Conservation (phyloP, 2,888 invertebrate species). For the Cecidostiba fungosa region DNA sequence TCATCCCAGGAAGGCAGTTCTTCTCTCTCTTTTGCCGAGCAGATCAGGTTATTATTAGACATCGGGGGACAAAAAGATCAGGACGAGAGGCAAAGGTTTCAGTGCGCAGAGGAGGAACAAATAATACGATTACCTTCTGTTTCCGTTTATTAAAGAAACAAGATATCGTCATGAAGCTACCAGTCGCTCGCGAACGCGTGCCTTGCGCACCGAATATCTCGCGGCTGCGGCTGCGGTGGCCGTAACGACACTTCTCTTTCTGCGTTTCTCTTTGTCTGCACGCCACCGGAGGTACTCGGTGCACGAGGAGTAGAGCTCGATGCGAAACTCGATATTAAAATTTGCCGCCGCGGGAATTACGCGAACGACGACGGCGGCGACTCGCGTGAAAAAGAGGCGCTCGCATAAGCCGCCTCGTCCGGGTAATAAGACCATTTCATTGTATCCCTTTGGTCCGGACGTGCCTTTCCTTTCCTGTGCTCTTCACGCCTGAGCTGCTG, state of each 20-base stretch:
- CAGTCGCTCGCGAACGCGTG: slow-evolving; percentile 63
- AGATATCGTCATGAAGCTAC: slow-evolving; percentile 73
- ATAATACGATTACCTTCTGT: slow-evolving; percentile 80
- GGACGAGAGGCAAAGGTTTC: slow-evolving; percentile 61
- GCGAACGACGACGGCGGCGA: slow-evolving; percentile 68
- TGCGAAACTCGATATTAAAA: slow-evolving; percentile 79
- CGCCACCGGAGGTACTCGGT: slow-evolving; percentile 64
- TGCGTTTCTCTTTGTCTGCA: slow-evolving; percentile 48
- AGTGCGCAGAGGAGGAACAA: slow-evolving; percentile 77
- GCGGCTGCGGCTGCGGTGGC: slow-evolving; percentile 40
- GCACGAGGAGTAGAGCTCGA: slow-evolving; percentile 73
- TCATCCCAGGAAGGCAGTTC: slow-evolving; percentile 38
- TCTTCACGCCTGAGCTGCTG: background rate
- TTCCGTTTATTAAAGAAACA: slow-evolving; percentile 81
- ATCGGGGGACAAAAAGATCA: slow-evolving; percentile 57
- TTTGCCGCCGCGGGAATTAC: slow-evolving; percentile 75
- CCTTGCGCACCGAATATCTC: slow-evolving; percentile 42
- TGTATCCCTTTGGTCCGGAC: slow-evolving; percentile 52
- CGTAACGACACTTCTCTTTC: slow-evolving; percentile 28
- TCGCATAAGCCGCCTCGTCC: slow-evolving; percentile 73
- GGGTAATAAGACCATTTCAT: slow-evolving; percentile 73
- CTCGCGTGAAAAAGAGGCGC: slow-evolving; percentile 53
- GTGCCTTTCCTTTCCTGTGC: slow-evolving; percentile 27
- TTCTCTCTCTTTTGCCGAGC: background rate
- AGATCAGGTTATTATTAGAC: slow-evolving; percentile 63